Percentiles rank a stretch among this genome's conserved stretches.
These are phyloP conservation scores for Syrmaticus mikado DNA, from an alignment of 2,113 vertebrate genomes.

Conservation along the genomic window DNA sequence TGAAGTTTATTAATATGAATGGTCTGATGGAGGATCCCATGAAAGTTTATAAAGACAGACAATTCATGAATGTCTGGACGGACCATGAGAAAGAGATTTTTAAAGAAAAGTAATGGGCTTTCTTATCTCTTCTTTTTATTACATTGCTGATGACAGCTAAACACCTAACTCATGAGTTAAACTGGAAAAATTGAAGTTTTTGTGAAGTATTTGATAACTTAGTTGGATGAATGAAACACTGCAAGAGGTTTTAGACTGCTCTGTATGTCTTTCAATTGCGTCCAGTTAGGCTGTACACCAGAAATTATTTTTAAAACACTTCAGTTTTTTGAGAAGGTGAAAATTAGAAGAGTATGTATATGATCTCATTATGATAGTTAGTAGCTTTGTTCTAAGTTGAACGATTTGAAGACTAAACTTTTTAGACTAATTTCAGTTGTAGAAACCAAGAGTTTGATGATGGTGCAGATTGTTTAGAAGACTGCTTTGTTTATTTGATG, in stretches of 20 bases:
- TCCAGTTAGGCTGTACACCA: neutral
- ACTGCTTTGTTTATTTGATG: neutral
- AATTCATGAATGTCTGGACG: constrained; percentile 99
- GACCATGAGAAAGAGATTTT: constrained; percentile 99
- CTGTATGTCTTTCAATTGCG: neutral
- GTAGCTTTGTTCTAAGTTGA: neutral
- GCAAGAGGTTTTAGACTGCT: neutral
- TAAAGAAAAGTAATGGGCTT: constrained; percentile 93
- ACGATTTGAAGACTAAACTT: neutral
- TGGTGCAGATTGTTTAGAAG: neutral
- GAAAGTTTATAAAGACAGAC: constrained; percentile 98
- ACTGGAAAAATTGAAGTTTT: neutral
- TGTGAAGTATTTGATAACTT: neutral
- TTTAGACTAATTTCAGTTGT: neutral
- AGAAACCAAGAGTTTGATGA: neutral
- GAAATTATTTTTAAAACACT: neutral
- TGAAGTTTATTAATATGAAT: constrained; percentile 99
- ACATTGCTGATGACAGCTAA: neutral
- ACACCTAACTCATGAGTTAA: neutral
- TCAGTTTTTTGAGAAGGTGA: neutral
- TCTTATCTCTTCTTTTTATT: neutral
- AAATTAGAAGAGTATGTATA: neutral
- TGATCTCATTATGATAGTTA: neutral
- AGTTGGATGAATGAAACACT: neutral
- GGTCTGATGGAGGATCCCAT: constrained; percentile 98